Evolutionary conservation across 2,888 invertebrate genomes (phyloP), one percentile per base, ranked within the genome.

Genomic region (Himalopsyche kuldschensis): DNA sequence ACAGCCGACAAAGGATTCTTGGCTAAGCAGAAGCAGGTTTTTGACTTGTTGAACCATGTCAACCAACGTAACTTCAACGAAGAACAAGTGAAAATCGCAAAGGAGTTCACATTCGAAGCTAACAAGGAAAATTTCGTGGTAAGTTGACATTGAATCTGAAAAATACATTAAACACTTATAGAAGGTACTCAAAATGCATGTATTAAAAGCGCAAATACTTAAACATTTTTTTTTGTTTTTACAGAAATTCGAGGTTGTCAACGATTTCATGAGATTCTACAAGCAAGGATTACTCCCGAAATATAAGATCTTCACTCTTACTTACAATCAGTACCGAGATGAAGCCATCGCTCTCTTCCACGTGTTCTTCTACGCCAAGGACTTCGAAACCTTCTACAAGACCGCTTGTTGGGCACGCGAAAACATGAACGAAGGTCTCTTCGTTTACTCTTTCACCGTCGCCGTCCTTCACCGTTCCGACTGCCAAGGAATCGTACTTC

Each of bases 361-460:
- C 78, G 88, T 94, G 27, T 91, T 94, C 87, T 92, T 90, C 89
- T 91, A 91, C 84, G 93, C 94, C 78, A 93, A 92, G 88, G 93
- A 93, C 89, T 94, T 93, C 87, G 91, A 92, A 0, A 92, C 92
- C 80, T 93, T 94, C 90, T 93, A 92, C 89, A 91, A 92, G 83
- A 92, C 91, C 32, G 93, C 93, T 10, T 90, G 92, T 10, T 93
- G 90, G 89, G 92, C 91, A 8, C 92, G 93, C 78, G 90, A 93
- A 82, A 88, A 92, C 87, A 88, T 94, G 32, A 95, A 95, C 89
- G 93, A 93, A 86, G 92, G 93, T 80, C 90, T 93, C 88, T 95
- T 94, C 89, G 88, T 93, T 4, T 94, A 95, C 87, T 91, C 93
- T 5, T 90, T 94, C 88, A 92, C 92, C 87, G 91, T 93, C 15